These are phyloP conservation scores for Arnoldichthys spilopterus DNA, from an alignment of 2,797 vertebrate species.

Conservation along the genomic window DNA sequence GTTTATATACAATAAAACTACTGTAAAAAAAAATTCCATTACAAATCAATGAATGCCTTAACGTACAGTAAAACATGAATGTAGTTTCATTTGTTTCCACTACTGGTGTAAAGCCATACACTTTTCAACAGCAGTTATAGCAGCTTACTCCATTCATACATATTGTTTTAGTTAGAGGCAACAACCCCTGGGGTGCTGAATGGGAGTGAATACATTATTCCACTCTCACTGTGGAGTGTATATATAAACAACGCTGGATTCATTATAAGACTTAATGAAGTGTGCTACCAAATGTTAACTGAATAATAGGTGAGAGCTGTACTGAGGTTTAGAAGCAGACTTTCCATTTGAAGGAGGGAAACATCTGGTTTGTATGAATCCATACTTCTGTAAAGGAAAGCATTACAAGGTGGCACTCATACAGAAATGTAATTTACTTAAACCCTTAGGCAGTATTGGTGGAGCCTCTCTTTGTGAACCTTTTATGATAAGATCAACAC, in stretches of 20 bases:
- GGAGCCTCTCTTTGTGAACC: background rate
- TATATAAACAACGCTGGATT: slow-evolving; percentile 43
- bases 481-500: no score
- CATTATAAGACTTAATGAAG: slow-evolving; percentile 54
- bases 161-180: slow-evolving; percentile 36
- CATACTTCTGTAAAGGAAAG: background rate
- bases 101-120: slow-evolving; percentile 7
- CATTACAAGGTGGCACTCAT: background rate
- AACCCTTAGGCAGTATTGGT: background rate
- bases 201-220: slow-evolving; percentile 38
- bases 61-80: background rate
- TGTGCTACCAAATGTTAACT: slow-evolving; percentile 49
- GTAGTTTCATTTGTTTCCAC: slow-evolving; percentile 12
- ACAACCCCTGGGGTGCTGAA: slow-evolving; percentile 34
- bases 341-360: slow-evolving; percentile 28
- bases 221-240: slow-evolving; percentile 37
- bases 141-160: background rate
- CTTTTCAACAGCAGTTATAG: slow-evolving; percentile 8
- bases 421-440: background rate
- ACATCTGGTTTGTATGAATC: no score
- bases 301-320: slow-evolving; percentile 38
- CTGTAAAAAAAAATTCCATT: background rate
- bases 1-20: background rate
- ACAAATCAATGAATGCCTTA: background rate
- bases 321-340: slow-evolving; percentile 16